Percentiles rank a stretch among this genome's conserved stretches.
phyloP scores from a whole-genome alignment of 2,113 vertebrate species.

The Trinectes maculatus region DNA sequence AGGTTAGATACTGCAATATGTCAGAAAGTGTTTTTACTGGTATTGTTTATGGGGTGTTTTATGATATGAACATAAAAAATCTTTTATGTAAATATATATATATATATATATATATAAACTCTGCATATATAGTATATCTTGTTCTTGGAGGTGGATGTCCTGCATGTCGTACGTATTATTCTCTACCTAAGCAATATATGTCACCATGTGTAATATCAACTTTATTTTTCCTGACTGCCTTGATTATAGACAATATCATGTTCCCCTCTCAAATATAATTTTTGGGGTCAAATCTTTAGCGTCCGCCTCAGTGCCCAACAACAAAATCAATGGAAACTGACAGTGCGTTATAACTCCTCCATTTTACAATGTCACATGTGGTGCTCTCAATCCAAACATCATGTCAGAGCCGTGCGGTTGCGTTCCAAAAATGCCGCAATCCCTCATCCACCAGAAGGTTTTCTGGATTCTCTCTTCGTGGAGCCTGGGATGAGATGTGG shows the following conservation, averaged over 20 bases:
- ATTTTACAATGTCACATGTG: conserved; percentile 44
- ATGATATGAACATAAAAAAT: no score
- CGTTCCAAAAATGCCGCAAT: conserved; percentile 27
- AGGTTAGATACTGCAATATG: no score
- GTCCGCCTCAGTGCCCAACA: conserved; percentile 22
- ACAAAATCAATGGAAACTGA: conserved; percentile 31
- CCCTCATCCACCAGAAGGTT: conserved; percentile 29
- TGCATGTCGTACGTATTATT: neutral
- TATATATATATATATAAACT: no score
- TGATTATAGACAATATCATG: neutral
- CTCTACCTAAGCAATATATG: neutral
- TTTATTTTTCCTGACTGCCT: conserved; percentile 15
- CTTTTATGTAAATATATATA: no score
- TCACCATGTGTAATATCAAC: conserved; percentile 4
- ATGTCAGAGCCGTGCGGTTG: conserved; percentile 16
- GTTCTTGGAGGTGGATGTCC: neutral
- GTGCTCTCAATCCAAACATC: conserved; percentile 28
- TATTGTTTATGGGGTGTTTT: no score
- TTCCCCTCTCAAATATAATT: conserved; percentile 47
- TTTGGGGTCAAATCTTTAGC: conserved; percentile 11
- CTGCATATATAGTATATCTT: no score
- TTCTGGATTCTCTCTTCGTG: conserved; percentile 21
- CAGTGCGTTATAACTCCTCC: conserved; percentile 19
- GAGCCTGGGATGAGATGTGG: conserved; percentile 41
- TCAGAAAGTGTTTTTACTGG: no score